Evolutionary conservation across 2,797 vertebrate species (phyloP), one percentile per base, ranked within the genome.

Genomic region (Lindbergichthys nudifrons): DNA sequence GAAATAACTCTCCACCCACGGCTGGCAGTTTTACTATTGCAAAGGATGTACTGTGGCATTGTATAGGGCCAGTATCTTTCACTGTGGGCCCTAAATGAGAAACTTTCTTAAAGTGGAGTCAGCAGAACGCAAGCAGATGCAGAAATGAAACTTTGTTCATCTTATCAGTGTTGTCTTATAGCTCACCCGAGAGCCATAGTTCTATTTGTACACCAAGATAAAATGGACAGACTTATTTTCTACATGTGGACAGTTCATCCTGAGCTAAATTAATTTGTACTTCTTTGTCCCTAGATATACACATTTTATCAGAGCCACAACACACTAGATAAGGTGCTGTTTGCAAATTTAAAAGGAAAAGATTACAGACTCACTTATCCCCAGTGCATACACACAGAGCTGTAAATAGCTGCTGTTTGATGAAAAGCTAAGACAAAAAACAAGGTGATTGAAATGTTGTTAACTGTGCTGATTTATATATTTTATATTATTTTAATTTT

Each of bases 1-100:
- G 83, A 91, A 93, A 93, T 92, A 93, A 93, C 83, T 92, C 86
- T 84, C 60, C 57, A 82, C 83, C 79, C 82, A 78, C 60, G 75
- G 80, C 66, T 85, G 86, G 80, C 84, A 87, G 74, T 80, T 87
- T 88, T 80, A 81, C 77, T 80, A 81, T 84, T 88, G 76, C 81
- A 59, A 70, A 74, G 78, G 72, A 86, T 79, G 77, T 79, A 87
- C 60, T 74, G 78, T 32, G 64, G 88, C 41, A 70, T 79, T 52
- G 51, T 67, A 63, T 58, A 69, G 36, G 71, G 66, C 15, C 65
- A 4, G 30, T 66, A 82, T 71, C 65, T 68, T 45, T 83, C 61
- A 80, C 39, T 26, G 56, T 52, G 8, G 50, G 39, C 64, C 79
- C 68, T 75, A 91, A 92, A 92, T 87, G 58, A 92, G 79, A 48